A percentile compares a stretch with the other conserved stretches of the same genome.
These are phyloP conservation scores for Muscicapa adusta DNA, from an alignment of 2,113 vertebrate species.

Conservation along the genomic window DNA sequence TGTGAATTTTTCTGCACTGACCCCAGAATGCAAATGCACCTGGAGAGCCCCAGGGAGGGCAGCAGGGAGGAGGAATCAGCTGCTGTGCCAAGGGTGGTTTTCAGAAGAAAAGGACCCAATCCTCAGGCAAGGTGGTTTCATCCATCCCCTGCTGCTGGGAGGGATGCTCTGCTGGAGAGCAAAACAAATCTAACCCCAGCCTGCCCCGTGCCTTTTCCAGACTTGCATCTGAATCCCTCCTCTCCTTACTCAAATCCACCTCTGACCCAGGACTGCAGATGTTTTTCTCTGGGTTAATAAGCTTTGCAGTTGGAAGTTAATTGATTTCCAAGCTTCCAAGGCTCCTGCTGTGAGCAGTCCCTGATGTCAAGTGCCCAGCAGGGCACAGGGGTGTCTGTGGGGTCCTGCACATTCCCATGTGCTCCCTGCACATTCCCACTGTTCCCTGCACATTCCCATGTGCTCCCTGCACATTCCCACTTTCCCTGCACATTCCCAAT, in stretches of 20 bases:
- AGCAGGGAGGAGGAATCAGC: not conserved
- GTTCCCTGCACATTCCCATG: too few relatives aligned
- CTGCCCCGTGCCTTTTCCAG: not conserved
- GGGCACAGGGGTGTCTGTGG: accelerated
- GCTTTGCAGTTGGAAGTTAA: not conserved
- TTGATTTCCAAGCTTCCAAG: not conserved
- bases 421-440: not conserved
- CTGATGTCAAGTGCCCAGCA: accelerated
- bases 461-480: not conserved
- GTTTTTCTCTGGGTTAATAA: not conserved
- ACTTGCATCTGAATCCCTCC: not conserved
- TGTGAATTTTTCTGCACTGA: not conserved
- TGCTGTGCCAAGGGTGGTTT: not conserved
- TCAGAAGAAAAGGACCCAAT: not conserved
- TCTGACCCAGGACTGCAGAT: not conserved
- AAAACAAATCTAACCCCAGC: not conserved
- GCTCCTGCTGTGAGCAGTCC: not conserved
- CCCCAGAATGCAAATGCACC: accelerated
- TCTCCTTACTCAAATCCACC: not conserved
- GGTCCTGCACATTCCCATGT: not conserved
- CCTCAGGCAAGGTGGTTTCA: not conserved
- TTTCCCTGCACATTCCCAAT: not conserved
- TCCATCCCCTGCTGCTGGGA: not conserved
- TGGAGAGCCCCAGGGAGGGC: not conserved
- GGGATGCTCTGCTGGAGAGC: not conserved